A percentile compares a stretch with the other conserved stretches of the same genome.
These are phyloP conservation scores for Apodemia duryi DNA, from an alignment of 2,888 invertebrate species.

Conservation along the genomic window DNA sequence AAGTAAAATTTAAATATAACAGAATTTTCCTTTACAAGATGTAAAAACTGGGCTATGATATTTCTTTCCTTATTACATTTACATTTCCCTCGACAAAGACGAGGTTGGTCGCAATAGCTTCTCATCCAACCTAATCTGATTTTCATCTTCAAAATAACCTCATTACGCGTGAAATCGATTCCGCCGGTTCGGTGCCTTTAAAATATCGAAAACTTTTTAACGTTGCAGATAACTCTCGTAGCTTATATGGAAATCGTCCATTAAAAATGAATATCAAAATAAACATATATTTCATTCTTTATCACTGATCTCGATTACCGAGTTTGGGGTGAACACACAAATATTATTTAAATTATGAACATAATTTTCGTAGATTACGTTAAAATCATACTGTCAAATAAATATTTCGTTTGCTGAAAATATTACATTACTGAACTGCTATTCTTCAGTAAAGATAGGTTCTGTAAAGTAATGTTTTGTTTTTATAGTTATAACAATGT, in stretches of 20 bases:
- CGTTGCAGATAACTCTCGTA: conserved; percentile 27
- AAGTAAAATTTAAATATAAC: neutral
- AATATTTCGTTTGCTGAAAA: neutral
- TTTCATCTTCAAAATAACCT: conserved; percentile 42
- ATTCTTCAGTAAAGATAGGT: neutral
- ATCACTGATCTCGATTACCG: conserved; percentile 5
- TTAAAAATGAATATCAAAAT: neutral
- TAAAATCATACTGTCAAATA: neutral
- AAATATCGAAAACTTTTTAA: conserved; percentile 3
- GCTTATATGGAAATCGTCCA: conserved; percentile 28
- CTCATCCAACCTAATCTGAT: conserved; percentile 49
- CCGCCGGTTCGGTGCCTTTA: conserved; percentile 23
- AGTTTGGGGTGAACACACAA: neutral
- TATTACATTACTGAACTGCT: neutral
- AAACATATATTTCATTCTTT: conserved; percentile 11
- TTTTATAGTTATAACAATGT: too few relatives aligned
- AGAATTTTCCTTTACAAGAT: neutral
- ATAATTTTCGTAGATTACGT: neutral
- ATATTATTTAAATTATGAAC: conserved; percentile 6
- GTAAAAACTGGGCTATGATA: conserved; percentile 12
- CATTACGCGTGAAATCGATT: conserved; percentile 41
- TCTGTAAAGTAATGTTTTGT: too few relatives aligned
- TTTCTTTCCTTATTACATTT: conserved; percentile 38
- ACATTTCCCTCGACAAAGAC: conserved; percentile 48
- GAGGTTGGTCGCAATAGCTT: conserved; percentile 44